Percentiles rank a stretch among this genome's conserved stretches.
phyloP scores from a whole-genome alignment of 2,797 vertebrate species.

The Danio jaintianensis region DNA sequence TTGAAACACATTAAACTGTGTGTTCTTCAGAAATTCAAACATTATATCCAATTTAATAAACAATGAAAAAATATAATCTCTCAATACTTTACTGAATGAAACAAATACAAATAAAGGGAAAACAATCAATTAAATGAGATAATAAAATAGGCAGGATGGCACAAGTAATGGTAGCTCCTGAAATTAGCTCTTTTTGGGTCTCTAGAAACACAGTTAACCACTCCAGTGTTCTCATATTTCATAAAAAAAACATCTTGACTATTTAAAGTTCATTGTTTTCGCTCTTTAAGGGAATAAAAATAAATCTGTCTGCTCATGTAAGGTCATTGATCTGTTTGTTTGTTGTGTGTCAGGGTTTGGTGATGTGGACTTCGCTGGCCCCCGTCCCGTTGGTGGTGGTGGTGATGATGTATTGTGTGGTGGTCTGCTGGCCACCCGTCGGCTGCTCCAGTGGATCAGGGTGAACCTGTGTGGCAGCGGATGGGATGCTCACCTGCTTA shows the following conservation, averaged over 20 bases:
- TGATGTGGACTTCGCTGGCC: slow-evolving; percentile 87
- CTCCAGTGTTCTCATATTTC: slow-evolving; percentile 24
- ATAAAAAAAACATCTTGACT: slow-evolving; percentile 34
- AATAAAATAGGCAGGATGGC: not conserved
- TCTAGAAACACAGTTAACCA: slow-evolving; percentile 44
- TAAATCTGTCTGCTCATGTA: slow-evolving; percentile 8
- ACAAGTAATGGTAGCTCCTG: not conserved
- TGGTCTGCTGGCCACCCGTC: slow-evolving; percentile 77
- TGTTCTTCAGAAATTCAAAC: too few relatives aligned
- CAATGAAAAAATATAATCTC: not conserved
- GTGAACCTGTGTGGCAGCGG: slow-evolving; percentile 75
- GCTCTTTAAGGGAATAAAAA: slow-evolving; percentile 33
- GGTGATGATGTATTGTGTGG: slow-evolving; percentile 96
- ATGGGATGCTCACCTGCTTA: slow-evolving; percentile 80
- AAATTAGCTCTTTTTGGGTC: slow-evolving; percentile 51
- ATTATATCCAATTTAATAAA: too few relatives aligned
- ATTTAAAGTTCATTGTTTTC: slow-evolving; percentile 4
- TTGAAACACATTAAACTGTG: not conserved
- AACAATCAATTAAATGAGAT: not conserved
- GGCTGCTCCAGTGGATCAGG: slow-evolving; percentile 84
- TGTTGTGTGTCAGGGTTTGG: slow-evolving; percentile 81
- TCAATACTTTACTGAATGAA: not conserved
- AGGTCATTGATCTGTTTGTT: not conserved
- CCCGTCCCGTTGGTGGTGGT: slow-evolving; percentile 88
- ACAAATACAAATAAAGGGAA: not conserved